A percentile compares a stretch with the other conserved stretches of the same genome.
Conservation (phyloP, 2,888 invertebrate species). For the Drosophila mimica region DNA sequence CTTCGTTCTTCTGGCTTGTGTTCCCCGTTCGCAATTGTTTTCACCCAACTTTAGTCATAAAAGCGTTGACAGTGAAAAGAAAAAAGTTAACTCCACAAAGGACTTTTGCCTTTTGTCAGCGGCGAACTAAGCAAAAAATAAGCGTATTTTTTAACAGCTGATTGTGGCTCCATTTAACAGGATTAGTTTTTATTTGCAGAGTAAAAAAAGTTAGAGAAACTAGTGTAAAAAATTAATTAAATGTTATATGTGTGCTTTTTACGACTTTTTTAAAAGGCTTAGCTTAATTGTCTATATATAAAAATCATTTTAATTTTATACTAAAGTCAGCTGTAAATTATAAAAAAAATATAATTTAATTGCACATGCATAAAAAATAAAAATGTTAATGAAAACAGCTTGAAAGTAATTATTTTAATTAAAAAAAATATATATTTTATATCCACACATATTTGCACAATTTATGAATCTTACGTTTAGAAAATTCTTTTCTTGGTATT, state of each 20-base stretch:
- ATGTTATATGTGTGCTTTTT: neutral
- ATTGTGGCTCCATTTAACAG: neutral
- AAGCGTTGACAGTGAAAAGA: constrained; percentile 24
- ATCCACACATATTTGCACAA: neutral
- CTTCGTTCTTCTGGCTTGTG: constrained; percentile 10
- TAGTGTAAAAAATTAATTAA: neutral
- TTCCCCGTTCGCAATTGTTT: constrained; percentile 24
- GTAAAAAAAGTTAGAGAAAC: neutral
- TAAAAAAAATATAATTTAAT: neutral
- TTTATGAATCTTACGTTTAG: constrained; percentile 7
- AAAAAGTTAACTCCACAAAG: constrained; percentile 33
- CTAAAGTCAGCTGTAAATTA: neutral
- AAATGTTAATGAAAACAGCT: neutral
- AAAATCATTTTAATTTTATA: neutral
- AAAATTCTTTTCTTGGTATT: neutral
- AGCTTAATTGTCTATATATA: neutral
- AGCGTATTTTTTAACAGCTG: neutral
- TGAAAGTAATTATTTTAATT: neutral
- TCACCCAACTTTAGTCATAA: constrained; percentile 31
- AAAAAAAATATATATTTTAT: neutral
- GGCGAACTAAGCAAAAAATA: constrained; percentile 2
- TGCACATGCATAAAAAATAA: too few species aligned
- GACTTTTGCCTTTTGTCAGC: constrained; percentile 23
- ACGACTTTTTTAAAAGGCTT: neutral
- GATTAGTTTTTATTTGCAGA: neutral